Evolutionary conservation across 2,797 vertebrate genomes (phyloP), one percentile per base, ranked within the genome.

Genomic region (Selene dorsalis): DNA sequence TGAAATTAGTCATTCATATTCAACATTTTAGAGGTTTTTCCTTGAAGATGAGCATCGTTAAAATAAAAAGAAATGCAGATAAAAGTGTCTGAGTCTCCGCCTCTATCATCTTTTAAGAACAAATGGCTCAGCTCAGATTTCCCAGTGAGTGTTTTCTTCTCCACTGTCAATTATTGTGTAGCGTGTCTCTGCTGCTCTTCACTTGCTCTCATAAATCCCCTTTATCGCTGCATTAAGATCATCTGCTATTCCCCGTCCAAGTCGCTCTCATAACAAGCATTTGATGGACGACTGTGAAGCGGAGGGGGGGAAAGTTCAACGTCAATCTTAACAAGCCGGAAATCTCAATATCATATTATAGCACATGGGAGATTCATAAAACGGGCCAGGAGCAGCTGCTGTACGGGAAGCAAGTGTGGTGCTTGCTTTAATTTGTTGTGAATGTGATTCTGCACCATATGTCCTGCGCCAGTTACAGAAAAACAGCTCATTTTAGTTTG

Each of bases 181-280:
- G 24, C 30, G 4, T 38, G 16, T 24, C 20, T 8, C 20, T 18
- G 12, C 39, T 17, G 4, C 55, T 57, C 35, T 39, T 14, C 1
- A 1, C 32, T 14, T 39, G 14, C n/a, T 22, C 48, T 20, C 48
- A 30, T 55, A 62, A 57, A 35, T 52, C 2, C n/a, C 35, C 52
- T 80, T 83, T 13, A 63, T 83, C 45, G 55, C 24, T 28, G 10
- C 59, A 32, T 69, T 57, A 43, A 48, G 20, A 73, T 63, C n/a
- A 1, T 26, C 48, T 58, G 30, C 0, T n/a, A 22, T 47, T 71
- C 32, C 12, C 28, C 26, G 60, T 60, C 47, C 18, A 24, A 1
- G 1, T 30, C 22, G 18, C 12, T 59, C 39, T 35, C 50, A 20
- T 48, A 18, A 74, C 4, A 24, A 61, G 60, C 3, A 3, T 69